phyloP scores from a whole-genome alignment of 2,113 vertebrate genomes.

The Myodes glareolus region DNA sequence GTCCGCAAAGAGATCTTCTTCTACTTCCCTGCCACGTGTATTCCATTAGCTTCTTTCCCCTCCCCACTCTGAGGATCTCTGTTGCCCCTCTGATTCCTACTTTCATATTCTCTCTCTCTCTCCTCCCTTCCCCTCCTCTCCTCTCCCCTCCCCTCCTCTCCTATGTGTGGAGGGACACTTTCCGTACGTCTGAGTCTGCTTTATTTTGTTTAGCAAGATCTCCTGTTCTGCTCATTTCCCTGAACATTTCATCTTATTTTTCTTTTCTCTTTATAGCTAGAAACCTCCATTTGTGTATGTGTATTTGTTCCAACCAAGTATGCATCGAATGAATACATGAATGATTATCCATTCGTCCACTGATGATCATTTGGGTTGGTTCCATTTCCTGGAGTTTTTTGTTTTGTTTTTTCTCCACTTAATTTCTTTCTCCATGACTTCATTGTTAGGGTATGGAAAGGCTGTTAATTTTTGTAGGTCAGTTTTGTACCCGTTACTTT shows the following conservation, averaged over 20 bases:
- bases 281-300: neutral
- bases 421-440: neutral
- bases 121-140: no score
- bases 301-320: neutral
- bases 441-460: neutral
- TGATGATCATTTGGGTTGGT: neutral
- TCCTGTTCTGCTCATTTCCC: neutral
- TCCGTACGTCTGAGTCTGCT: neutral
- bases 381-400: neutral
- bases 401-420: neutral
- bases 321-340: neutral
- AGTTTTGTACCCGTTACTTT: neutral
- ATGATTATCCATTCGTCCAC: neutral
- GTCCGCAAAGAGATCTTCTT: neutral
- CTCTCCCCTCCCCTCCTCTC: neutral
- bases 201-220: neutral
- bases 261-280: neutral
- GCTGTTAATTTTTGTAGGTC: neutral
- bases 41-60: neutral
- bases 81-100: neutral
- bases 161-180: neutral
- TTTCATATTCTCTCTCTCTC: no score
- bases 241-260: neutral
- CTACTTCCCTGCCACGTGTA: neutral
- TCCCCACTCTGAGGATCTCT: neutral